A percentile compares a stretch with the other conserved stretches of the same genome.
Conservation (phyloP, 2,888 invertebrate genomes). For the Spatulosminthurus flaviceps region DNA sequence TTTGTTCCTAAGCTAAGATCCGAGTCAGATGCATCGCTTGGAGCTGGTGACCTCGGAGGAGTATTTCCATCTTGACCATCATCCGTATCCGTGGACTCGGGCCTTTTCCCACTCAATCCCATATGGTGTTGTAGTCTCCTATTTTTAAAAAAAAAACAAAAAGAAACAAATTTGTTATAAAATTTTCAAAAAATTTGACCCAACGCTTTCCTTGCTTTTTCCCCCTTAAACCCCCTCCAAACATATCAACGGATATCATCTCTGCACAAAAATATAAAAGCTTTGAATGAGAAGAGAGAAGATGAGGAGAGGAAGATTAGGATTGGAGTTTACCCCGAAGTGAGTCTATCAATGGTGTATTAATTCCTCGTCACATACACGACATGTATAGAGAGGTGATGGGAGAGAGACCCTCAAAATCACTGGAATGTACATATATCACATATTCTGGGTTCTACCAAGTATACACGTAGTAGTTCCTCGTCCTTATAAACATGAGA, state of each 20-base stretch:
- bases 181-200: not conserved
- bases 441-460: not conserved
- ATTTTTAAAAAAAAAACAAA: not conserved
- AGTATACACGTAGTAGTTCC: not conserved
- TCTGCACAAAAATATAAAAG: too few relatives aligned
- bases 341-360: too few relatives aligned
- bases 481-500: not conserved
- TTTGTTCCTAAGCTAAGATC: slow-evolving; percentile 63
- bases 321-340: too few relatives aligned
- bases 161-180: not conserved
- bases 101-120: slow-evolving; percentile 59
- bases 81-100: slow-evolving; percentile 61
- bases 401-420: not conserved
- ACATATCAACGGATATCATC: too few relatives aligned
- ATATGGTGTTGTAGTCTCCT: slow-evolving; percentile 62
- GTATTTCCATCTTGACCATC: slow-evolving; percentile 58
- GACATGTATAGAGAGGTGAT: too few relatives aligned
- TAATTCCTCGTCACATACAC: too few relatives aligned
- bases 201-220: too few relatives aligned
- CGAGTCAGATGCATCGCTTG: slow-evolving; percentile 61
- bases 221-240: too few relatives aligned
- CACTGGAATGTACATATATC: not conserved
- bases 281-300: too few relatives aligned
- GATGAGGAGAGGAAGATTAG: too few relatives aligned
- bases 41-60: slow-evolving; percentile 60